A percentile compares a stretch with the other conserved stretches of the same genome.
These are phyloP conservation scores for human (Homo sapiens) DNA, from an alignment of 2,113 vertebrate genomes.

Conservation along the genomic window DNA sequence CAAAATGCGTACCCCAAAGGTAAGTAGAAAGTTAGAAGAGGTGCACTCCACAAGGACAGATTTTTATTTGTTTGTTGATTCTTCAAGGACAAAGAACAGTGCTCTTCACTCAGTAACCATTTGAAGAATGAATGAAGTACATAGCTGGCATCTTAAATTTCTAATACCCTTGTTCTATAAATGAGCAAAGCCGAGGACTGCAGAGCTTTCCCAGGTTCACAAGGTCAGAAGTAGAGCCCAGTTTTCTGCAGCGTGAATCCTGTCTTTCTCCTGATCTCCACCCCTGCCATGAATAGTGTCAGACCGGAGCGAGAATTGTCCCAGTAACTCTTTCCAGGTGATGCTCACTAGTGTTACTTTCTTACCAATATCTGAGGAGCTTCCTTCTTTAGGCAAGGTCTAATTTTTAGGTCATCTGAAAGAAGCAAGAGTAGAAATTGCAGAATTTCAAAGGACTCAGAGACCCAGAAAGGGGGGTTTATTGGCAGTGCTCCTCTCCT, in stretches of 20 bases:
- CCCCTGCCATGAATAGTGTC: background rate
- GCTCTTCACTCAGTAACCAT: background rate
- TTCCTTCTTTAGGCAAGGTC: background rate
- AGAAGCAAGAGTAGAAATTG: background rate
- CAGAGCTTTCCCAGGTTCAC: background rate
- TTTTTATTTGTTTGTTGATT: background rate
- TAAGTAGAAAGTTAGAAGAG: background rate
- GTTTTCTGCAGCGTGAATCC: background rate
- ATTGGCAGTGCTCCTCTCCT: background rate
- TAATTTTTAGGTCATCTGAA: background rate
- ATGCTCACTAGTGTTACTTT: background rate
- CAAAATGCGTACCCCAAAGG: background rate
- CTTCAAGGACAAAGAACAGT: background rate
- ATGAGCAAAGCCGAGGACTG: background rate
- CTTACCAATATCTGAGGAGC: background rate
- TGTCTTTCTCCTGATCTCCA: background rate
- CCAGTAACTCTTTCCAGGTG: background rate
- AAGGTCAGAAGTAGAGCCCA: background rate
- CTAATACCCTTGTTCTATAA: background rate
- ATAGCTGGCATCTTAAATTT: background rate
- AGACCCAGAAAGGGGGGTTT: background rate
- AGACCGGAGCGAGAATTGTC: background rate
- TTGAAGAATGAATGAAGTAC: background rate
- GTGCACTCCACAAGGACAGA: background rate
- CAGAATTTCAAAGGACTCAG: background rate